Evolutionary conservation across 2,113 vertebrate species (phyloP), one percentile per base, ranked within the genome.

Genomic region (Limnothrissa miodon): DNA sequence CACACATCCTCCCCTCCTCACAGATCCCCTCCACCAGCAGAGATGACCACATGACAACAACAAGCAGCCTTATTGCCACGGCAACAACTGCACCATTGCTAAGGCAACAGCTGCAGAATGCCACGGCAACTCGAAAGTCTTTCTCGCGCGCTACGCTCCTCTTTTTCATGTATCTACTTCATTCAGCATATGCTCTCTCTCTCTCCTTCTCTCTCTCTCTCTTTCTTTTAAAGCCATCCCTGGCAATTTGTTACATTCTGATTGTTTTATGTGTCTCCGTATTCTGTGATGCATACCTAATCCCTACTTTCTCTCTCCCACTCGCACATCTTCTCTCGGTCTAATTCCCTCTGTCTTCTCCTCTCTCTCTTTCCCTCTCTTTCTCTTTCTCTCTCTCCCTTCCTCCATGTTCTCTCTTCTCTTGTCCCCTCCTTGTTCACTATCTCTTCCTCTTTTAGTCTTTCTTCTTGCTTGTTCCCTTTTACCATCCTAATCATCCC

Each of bases 51-150:
- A 91, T 86, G 90, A 94, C 90, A 92, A 92, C 92, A 93, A 92
- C 90, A 92, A 90, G 91, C 92, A 88, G 86, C 82, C 82, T 89
- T 83, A 92, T 95, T 88, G 87, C 93, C 93, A 94, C 93, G 93
- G 94, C 92, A 94, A 95, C 93, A 93, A 93, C 92, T 94, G 93
- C 92, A 94, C 91, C 92, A 95, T 93, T 90, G 90, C 93, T 93
- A 93, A 90, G 93, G 93, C 93, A 95, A 93, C 93, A 92, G 91
- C 93, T 94, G 93, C 92, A 90, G 90, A 93, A 91, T 90, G 89
- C 89, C 91, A 90, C 88, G 89, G 93, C 90, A 93, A 93, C 90
- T 91, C 88, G 88, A 87, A 80, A 87, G 78, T 87, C 36, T 44
- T 78, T 84, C 87, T 87, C 42, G 70, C 46, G 88, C 85, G 70